phyloP scores from a whole-genome alignment of 2,888 invertebrate species.

The Neoaliturus tenellus region DNA sequence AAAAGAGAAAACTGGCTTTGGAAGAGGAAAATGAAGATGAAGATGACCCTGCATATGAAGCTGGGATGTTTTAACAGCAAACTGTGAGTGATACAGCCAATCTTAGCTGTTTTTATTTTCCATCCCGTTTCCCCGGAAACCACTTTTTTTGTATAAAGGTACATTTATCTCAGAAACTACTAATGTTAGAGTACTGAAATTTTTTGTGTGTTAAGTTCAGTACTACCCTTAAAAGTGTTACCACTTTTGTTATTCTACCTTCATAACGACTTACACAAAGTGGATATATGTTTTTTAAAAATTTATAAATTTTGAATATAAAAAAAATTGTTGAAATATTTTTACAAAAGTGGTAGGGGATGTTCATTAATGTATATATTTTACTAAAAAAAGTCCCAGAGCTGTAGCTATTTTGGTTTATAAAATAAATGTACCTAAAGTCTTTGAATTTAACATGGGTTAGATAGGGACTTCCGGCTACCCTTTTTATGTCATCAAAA shows the following conservation, averaged over 20 bases:
- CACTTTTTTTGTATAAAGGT: neutral
- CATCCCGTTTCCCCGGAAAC: neutral
- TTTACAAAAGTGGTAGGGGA: neutral
- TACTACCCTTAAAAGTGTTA: neutral
- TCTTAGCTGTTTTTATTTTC: too few relatives aligned
- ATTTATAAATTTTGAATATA: neutral
- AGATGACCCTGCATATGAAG: conserved; percentile 35
- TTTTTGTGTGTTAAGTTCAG: neutral
- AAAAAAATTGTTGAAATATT: neutral
- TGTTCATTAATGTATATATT: neutral
- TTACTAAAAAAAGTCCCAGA: neutral
- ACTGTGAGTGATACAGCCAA: too few relatives aligned
- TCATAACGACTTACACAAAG: neutral
- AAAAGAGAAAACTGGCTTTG: conserved; percentile 11
- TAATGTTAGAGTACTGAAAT: neutral
- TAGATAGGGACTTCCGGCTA: neutral
- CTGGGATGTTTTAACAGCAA: neutral
- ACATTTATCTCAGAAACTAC: neutral
- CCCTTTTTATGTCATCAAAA: neutral
- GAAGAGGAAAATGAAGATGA: conserved; percentile 23
- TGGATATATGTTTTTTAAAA: neutral
- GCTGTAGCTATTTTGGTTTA: neutral
- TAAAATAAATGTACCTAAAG: neutral
- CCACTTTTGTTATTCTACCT: neutral
- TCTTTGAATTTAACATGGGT: neutral